Evolutionary conservation across 2,888 invertebrate species (phyloP).

Genomic region (Megastigmus dorsalis): DNA sequence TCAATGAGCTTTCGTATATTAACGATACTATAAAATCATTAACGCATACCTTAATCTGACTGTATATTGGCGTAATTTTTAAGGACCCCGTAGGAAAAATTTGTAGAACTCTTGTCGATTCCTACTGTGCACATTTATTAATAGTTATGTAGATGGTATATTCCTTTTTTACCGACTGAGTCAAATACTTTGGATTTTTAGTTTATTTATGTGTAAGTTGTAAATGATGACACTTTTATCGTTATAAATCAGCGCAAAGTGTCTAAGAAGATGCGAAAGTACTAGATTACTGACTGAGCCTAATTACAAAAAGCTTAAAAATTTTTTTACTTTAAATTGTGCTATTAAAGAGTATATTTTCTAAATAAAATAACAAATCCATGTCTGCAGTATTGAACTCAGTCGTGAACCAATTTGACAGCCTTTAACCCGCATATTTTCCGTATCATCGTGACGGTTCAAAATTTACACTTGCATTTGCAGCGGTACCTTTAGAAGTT

Average conservation of each 20-base stretch:
- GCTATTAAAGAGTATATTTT: too few relatives aligned
- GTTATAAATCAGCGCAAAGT: not conserved
- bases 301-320: too few relatives aligned
- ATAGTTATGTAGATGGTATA: constrained; percentile 7
- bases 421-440: too few relatives aligned
- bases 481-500: constrained; percentile 19
- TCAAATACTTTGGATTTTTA: not conserved
- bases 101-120: constrained; percentile 34
- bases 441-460: not conserved
- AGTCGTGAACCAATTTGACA: not conserved
- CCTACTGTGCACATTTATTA: constrained; percentile 18
- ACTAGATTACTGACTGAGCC: too few relatives aligned
- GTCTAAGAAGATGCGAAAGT: not conserved
- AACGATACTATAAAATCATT: constrained; percentile 40
- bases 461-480: constrained; percentile 40
- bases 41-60: constrained; percentile 41
- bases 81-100: constrained; percentile 31
- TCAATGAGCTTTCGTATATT: constrained; percentile 41
- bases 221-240: not conserved
- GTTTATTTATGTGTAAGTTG: not conserved
- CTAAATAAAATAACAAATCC: too few relatives aligned
- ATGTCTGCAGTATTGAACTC: constrained; percentile 10
- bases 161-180: constrained; percentile 13
- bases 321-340: too few relatives aligned
- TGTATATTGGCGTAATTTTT: constrained; percentile 47